Percentiles rank a stretch among this genome's conserved stretches.
Evolutionary conservation across 2,888 invertebrate genomes (phyloP).

Genomic region (Ischnura elegans): DNA sequence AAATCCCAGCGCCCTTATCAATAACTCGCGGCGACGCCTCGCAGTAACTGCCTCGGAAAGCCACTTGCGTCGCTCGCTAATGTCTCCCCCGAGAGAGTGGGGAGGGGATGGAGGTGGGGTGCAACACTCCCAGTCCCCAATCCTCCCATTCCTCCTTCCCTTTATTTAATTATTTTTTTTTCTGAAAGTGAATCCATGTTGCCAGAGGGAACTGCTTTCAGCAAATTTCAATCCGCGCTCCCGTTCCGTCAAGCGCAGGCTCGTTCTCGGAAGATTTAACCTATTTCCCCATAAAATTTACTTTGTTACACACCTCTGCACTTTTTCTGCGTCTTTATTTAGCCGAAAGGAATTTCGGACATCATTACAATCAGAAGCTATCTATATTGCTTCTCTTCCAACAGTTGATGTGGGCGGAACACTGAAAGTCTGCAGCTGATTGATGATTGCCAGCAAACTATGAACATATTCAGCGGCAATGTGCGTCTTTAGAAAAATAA

Average conservation of each 20-base stretch:
- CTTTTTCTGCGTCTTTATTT: neutral
- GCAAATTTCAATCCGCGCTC: neutral
- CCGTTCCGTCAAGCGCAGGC: neutral
- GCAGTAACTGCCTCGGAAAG: neutral
- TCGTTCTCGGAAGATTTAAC: neutral
- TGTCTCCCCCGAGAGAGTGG: neutral
- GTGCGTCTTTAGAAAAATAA: too few species aligned
- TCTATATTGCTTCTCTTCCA: neutral
- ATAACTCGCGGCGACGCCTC: constrained; percentile 20
- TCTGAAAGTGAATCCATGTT: constrained; percentile 7
- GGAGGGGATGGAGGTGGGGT: too few species aligned
- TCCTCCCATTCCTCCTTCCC: neutral
- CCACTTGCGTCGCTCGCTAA: constrained; percentile 1
- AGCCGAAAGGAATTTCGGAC: neutral
- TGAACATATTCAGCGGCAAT: too few species aligned
- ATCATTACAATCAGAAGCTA: neutral
- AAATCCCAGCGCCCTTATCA: constrained; percentile 10
- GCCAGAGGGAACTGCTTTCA: neutral
- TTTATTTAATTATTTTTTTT: constrained; percentile 17
- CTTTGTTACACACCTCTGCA: neutral
- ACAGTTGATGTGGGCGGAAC: too few species aligned
- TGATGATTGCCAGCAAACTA: too few species aligned
- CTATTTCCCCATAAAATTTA: neutral
- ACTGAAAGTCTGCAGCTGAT: too few species aligned
- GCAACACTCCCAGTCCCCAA: too few species aligned